Percentiles rank a stretch among this genome's conserved stretches.
These are phyloP conservation scores for Phortica magna DNA, from an alignment of 2,888 invertebrate species.

Conservation along the genomic window DNA sequence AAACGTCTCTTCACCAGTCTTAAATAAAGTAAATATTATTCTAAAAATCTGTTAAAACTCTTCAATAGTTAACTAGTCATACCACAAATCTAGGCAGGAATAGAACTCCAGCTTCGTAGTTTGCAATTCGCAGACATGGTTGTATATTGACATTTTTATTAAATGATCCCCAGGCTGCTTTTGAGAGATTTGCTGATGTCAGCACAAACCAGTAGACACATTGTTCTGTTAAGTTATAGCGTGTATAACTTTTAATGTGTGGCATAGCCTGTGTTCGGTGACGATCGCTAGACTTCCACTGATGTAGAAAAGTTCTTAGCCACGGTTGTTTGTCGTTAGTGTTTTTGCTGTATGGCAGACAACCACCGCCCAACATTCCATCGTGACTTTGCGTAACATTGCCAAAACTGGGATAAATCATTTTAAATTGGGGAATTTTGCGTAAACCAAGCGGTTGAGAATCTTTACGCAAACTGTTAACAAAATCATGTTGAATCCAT, in stretches of 20 bases:
- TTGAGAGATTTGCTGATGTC: slow-evolving; percentile 97
- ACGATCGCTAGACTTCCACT: slow-evolving; percentile 88
- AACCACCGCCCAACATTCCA: slow-evolving; percentile 90
- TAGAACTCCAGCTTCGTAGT: slow-evolving; percentile 94
- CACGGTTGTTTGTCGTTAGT: slow-evolving; percentile 91
- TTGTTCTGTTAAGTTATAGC: slow-evolving; percentile 83
- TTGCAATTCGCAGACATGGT: slow-evolving; percentile 84
- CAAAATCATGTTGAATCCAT: slow-evolving; percentile 89
- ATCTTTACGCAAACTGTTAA: slow-evolving; percentile 81
- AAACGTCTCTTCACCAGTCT: slow-evolving; percentile 83
- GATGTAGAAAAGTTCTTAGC: slow-evolving; percentile 86
- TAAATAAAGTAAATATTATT: slow-evolving; percentile 52
- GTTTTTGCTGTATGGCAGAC: slow-evolving; percentile 90
- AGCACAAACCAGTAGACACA: slow-evolving; percentile 86
- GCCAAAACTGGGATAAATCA: slow-evolving; percentile 88
- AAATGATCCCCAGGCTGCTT: slow-evolving; percentile 95
- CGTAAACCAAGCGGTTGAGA: slow-evolving; percentile 79
- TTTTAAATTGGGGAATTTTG: slow-evolving; percentile 80
- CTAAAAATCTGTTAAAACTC: background rate
- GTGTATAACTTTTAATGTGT: slow-evolving; percentile 94
- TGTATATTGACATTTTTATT: slow-evolving; percentile 81
- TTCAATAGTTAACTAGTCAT: slow-evolving; percentile 56
- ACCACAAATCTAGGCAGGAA: slow-evolving; percentile 91
- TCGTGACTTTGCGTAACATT: slow-evolving; percentile 93
- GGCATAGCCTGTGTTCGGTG: slow-evolving; percentile 92